Evolutionary conservation across 1,140 invertebrate genomes (phyloP).

Genomic region (Adelges cooleyi): DNA sequence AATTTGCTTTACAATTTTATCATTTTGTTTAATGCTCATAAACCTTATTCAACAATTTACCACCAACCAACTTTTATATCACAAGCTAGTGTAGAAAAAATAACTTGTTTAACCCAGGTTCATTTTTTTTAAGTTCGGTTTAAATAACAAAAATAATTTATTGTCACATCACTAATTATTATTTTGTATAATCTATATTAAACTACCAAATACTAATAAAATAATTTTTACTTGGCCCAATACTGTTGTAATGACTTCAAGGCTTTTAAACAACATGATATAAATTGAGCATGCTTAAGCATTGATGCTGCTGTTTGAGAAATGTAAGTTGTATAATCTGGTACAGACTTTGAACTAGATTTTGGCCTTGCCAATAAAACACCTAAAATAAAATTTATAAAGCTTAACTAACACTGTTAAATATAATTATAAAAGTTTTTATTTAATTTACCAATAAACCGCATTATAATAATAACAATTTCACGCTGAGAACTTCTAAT

Average conservation of each 20-base stretch:
- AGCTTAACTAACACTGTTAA: too few species aligned
- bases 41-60: too few species aligned
- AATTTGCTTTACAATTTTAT: too few species aligned
- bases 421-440: not conserved
- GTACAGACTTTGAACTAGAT: conserved; percentile 21
- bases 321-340: conserved; percentile 8
- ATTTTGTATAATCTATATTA: too few species aligned
- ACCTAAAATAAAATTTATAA: not conserved
- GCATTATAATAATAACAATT: conserved; percentile 23
- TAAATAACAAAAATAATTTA: too few species aligned
- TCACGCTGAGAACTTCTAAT: conserved; percentile 16
- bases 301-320: conserved; percentile 17
- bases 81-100: too few species aligned
- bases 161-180: too few species aligned
- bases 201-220: not conserved
- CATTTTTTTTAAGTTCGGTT: too few species aligned
- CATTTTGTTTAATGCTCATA: too few species aligned
- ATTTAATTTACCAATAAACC: conserved; percentile 4
- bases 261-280: conserved; percentile 3
- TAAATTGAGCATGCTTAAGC: conserved; percentile 13
- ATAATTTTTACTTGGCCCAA: conserved; percentile 16
- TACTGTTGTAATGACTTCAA: conserved; percentile 11
- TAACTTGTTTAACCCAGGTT: too few species aligned
- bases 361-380: conserved; percentile 23
- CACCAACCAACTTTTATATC: too few species aligned